Evolutionary conservation across 2,113 vertebrate genomes (phyloP).

Genomic region (Pluvialis apricaria): DNA sequence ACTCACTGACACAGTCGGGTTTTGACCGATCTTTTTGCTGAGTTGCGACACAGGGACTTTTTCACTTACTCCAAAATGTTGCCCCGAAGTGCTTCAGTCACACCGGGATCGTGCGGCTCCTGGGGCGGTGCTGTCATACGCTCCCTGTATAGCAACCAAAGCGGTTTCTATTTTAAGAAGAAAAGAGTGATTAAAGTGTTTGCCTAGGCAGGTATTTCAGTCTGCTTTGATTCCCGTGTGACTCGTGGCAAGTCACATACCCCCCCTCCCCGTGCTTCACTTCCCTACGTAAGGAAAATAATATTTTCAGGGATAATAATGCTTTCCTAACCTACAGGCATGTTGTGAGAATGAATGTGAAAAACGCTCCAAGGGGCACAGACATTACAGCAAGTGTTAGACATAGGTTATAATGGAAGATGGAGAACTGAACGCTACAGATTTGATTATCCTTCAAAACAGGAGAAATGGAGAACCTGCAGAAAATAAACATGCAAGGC

Average conservation of each 20-base stretch:
- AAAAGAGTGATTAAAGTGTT: constrained; percentile 35
- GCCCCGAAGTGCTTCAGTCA: not conserved
- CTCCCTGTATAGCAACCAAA: not conserved
- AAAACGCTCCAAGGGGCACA: not conserved
- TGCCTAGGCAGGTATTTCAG: constrained; percentile 36
- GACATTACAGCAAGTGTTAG: not conserved
- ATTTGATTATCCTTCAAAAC: not conserved
- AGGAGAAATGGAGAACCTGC: not conserved
- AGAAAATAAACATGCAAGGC: not conserved
- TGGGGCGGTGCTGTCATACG: not conserved
- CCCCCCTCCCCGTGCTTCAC: not conserved
- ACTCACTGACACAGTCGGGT: rapidly evolving
- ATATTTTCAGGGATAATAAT: not conserved
- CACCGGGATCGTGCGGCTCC: not conserved
- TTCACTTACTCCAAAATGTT: not conserved
- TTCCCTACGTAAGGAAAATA: not conserved
- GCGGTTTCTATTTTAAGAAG: constrained; percentile 3
- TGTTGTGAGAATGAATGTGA: not conserved
- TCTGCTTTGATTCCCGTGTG: constrained; percentile 1
- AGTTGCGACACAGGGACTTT: not conserved
- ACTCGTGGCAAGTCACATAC: not conserved
- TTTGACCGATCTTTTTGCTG: not conserved
- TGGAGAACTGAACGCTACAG: not conserved
- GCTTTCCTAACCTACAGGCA: not conserved
- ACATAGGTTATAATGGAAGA: not conserved